Base-by-base conservation (phyloP, 1,140 invertebrate species). In the Lepidotrigona ventralis region DNA sequence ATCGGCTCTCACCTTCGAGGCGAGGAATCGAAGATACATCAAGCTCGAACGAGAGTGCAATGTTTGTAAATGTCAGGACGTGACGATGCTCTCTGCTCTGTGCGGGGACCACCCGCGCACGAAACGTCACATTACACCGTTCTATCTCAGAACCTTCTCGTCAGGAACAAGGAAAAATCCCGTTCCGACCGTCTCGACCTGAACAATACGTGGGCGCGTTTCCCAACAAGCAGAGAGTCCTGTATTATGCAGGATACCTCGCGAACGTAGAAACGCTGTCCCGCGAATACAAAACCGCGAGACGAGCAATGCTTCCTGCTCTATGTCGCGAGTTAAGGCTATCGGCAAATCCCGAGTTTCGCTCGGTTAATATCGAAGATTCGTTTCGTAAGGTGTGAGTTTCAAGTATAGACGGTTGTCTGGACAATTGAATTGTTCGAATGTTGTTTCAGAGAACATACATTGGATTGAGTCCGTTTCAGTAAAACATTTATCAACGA, bases 201-300 rank as follows among this genome's bases (percentile, higher is more conserved):
- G 66, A 53, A 83, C 81, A 86, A 87, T 77, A 71, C 76, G 64
- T 70, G 63, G 79, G 85, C 64, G 85, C 51, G 14, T 81, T 68
- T 71, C 68, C 81, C 69, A 79, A 72, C 64, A 66, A 33, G 29
- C 53, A 63, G 80, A 58, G 23, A 79, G 39, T 46, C 39, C 39
- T 26, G 23, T 46, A 73, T 75, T 77, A 56, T 51, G 60, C 68
- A 58, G 46, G 51, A 78, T 70, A 3, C 8, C 64, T n/a, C 19
- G 15, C 39, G 29, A 29, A 54, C 5, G 29, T 33, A 78, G 6
- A 6, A 39, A 78, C 17, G 29, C 58, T 51, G 46, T 15, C 58
- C 3, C 26, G 23, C 17, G n/a, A 33, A 19, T 71, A 26, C 17
- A 15, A 26, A 17, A 19, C 11, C n/a, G n/a, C 2, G 15, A 9